Conservation (phyloP, 2,888 invertebrate species). For the Ametastegia equiseti region DNA sequence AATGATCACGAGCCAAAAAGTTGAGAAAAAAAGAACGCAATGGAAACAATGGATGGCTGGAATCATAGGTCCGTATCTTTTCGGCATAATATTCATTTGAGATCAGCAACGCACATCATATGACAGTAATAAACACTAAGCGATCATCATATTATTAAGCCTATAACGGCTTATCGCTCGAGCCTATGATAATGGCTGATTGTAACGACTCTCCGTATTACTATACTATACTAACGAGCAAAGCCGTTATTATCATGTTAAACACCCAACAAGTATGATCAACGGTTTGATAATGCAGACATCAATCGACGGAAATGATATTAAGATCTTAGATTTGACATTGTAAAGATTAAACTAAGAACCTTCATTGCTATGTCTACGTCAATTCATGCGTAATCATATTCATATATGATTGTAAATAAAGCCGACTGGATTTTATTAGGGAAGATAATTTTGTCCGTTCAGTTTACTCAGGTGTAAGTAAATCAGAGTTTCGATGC, state of each 20-base stretch:
- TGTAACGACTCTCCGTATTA: not conserved
- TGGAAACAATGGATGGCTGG: slow-evolving; percentile 74
- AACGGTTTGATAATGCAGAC: not conserved
- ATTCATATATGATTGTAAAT: not conserved
- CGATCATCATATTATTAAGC: not conserved
- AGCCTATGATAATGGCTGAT: not conserved
- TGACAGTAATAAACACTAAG: not conserved
- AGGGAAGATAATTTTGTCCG: not conserved
- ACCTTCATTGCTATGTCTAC: not conserved
- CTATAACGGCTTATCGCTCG: not conserved
- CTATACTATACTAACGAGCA: not conserved
- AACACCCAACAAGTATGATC: not conserved
- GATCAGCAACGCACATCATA: not conserved
- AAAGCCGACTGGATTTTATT: not conserved
- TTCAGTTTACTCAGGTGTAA: not conserved
- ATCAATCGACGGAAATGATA: not conserved
- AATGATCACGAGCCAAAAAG: slow-evolving; percentile 16
- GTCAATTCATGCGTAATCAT: not conserved
- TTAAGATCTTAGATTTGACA: not conserved
- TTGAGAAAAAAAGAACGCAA: slow-evolving; percentile 60
- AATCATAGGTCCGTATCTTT: slow-evolving; percentile 64
- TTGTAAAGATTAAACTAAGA: not conserved
- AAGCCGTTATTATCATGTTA: not conserved
- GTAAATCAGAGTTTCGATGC: not conserved
- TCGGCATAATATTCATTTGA: not conserved